A percentile compares a stretch with the other conserved stretches of the same genome.
phyloP scores from a whole-genome alignment of 1,140 invertebrate species.

The Steinernema feltiae region DNA sequence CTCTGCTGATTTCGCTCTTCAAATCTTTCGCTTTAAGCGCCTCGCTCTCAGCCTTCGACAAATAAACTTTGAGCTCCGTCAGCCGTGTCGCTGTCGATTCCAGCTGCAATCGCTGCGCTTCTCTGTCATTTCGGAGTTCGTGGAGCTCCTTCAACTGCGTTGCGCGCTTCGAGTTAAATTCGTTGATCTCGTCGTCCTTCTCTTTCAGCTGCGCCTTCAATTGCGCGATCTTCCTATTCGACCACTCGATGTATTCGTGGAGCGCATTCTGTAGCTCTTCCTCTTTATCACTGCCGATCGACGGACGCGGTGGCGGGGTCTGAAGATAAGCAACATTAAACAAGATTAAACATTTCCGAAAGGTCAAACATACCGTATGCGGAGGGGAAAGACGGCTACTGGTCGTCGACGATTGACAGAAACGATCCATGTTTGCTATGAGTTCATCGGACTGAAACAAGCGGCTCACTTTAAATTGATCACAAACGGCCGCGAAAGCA shows the following conservation, averaged over 20 bases:
- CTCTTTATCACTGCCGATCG: not conserved
- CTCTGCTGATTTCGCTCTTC: conserved; percentile 3
- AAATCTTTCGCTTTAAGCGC: not conserved
- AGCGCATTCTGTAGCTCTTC: not conserved
- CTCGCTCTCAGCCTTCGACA: not conserved
- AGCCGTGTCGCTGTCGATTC: not conserved
- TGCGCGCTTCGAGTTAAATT: not conserved
- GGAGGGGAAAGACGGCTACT: not conserved
- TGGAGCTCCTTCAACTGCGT: not conserved
- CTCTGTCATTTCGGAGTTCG: not conserved
- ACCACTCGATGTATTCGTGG: not conserved
- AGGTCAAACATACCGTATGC: not conserved
- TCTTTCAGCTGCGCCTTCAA: not conserved
- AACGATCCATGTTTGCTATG: not conserved
- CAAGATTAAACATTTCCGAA: not conserved
- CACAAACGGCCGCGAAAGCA: not conserved
- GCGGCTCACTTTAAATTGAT: not conserved
- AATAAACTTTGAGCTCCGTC: not conserved
- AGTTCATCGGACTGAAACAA: not conserved
- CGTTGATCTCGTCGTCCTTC: not conserved
- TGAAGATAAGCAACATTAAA: not conserved
- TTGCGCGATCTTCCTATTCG: not conserved
- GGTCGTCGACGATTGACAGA: not conserved
- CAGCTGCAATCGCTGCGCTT: not conserved
- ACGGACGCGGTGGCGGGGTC: not conserved